Base-by-base conservation (phyloP, 2,888 invertebrate genomes). In the Hydrotaea cyrtoneurina region DNA sequence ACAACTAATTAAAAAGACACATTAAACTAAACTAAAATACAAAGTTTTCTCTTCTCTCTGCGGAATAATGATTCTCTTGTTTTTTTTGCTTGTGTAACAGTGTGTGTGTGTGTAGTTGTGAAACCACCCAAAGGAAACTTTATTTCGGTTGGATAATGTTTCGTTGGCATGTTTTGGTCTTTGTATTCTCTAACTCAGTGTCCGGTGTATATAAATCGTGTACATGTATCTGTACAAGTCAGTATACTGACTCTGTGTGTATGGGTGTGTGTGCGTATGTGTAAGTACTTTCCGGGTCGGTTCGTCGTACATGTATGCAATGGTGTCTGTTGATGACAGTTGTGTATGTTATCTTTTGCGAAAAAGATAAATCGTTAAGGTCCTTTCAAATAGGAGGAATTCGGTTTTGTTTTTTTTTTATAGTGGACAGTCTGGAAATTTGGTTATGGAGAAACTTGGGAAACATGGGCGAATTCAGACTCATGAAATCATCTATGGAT, bases 1-100 rank as follows among this genome's bases (percentile, higher is more conserved):
- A 81, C 84, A 84, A 84, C 84, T 84, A 84, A 84, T 84, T 84
- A 84, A 84, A 84, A 84, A 84, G 78, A 84, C 84, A 81, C 84
- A 84, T 84, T 84, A 84, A 84, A 83, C 82, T 79, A 75, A 59
- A 69, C 69, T 69, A 81, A 80, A 80, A 62, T 80, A 21, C 26
- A n/a, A 74, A 62, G 23, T 81, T 84, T 31, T 31, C 75, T 64
- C 71, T 78, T 57, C 64, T 75, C 76, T 78, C 75, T 78, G 69
- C 64, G 62, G 78, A 84, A 84, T 80, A 84, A 76, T 78, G 77
- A 75, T 84, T 78, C 78, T 81, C 64, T 55, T 50, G 13, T 39
- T 39, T 10, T 39, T 4, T 39, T 39, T 59, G 69, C 15, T 77
- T 69, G 15, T 7, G 31, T 31, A 31, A 4, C 3, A 31, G 31